Evolutionary conservation across 1,140 invertebrate genomes (phyloP).

Genomic region (Microvelia longipes): DNA sequence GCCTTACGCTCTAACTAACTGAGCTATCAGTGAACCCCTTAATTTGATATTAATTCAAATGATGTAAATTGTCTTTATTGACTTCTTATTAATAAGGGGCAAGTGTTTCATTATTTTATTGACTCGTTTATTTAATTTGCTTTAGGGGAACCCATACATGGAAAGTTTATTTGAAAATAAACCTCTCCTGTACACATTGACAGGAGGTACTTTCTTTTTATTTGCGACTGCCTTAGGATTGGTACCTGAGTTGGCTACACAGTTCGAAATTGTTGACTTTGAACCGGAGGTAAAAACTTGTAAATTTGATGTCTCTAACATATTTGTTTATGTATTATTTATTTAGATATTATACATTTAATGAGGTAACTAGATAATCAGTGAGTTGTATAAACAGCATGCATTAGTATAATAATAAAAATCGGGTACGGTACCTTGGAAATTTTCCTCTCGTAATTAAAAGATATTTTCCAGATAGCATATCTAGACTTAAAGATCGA

Average conservation of each 20-base stretch:
- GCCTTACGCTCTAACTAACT: too few relatives aligned
- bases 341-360: neutral
- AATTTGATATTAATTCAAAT: too few relatives aligned
- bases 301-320: neutral
- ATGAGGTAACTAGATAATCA: neutral
- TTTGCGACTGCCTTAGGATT: slow-evolving; percentile 58
- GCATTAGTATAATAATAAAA: neutral
- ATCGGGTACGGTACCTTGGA: too few relatives aligned
- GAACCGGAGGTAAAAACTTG: slow-evolving; percentile 51
- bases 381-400: neutral
- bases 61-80: too few relatives aligned
- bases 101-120: too few relatives aligned
- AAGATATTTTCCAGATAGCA: too few relatives aligned
- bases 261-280: slow-evolving; percentile 83
- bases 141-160: slow-evolving; percentile 95
- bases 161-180: slow-evolving; percentile 85
- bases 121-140: too few relatives aligned
- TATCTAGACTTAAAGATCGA: too few relatives aligned
- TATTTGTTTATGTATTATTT: neutral
- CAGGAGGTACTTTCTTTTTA: slow-evolving; percentile 54
- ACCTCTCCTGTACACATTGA: slow-evolving; percentile 75
- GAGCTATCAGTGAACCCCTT: too few relatives aligned
- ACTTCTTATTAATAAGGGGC: too few relatives aligned
- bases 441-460: too few relatives aligned
- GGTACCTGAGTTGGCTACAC: slow-evolving; percentile 56